Base-by-base conservation (phyloP, 2,113 vertebrate species). In the Vulpes vulpes region DNA sequence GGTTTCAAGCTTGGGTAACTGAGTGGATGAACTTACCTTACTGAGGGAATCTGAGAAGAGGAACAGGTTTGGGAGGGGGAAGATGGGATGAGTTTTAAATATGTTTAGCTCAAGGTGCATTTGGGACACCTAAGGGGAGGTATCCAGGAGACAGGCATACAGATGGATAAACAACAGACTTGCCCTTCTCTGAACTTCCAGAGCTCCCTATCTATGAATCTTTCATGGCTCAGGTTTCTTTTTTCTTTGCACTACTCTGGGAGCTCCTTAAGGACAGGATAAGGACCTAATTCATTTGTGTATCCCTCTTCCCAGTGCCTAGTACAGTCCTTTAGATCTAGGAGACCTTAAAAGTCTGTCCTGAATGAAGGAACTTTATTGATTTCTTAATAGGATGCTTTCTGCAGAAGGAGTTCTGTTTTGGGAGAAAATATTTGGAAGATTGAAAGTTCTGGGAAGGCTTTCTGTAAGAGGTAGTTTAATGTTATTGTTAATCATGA, bases 21-120 rank as follows among this genome's bases (percentile, higher is more conserved):
- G 55, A 51, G 67, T 89, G 60, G 97, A 89, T 96, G 92, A 95
- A 85, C 49, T 97, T 96, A 60, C 79, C 23, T 96, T 9, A 49
- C 53, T n/a, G 55, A 82, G 71, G 84, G 89, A 97, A 97, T 96
- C 91, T 93, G 97, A 97, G 95, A 94, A 87, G 91, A 94, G 76
- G 91, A 95, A 95, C 92, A 96, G 92, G 81, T 97, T 95, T 95
- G 94, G 89, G 85, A 96, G 60, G 60, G 87, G 67, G 80, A 32
- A 89, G 83, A 86, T 94, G 92, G 97, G 86, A 96, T 96, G 90
- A 97, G 73, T 90, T 95, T 98, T 95, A 98, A 97, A 96, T 96
- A 96, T 87, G 87, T 96, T 95, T 94, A 91, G 69, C 91, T 95
- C 35, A 30, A 96, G 51, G 62, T 97, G 86, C 88, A 85, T 88